These are phyloP conservation scores for Perdita meconis DNA, from an alignment of 2,888 invertebrate species.

Conservation along the genomic window DNA sequence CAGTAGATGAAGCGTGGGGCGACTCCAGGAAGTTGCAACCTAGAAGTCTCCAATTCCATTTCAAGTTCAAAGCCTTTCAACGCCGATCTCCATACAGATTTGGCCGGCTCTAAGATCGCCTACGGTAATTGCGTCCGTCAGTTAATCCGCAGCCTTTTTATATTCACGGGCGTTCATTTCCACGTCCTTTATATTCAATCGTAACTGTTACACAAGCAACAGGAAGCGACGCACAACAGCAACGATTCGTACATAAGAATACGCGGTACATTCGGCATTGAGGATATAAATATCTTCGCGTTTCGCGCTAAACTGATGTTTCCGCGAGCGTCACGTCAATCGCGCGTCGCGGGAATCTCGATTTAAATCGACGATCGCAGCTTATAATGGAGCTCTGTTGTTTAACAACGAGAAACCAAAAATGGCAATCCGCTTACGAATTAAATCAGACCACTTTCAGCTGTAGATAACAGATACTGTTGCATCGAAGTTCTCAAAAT, in stretches of 20 bases:
- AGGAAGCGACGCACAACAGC: slow-evolving; percentile 43
- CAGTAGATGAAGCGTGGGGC: too few species aligned
- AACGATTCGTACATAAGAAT: slow-evolving; percentile 40
- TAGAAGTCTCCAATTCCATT: too few species aligned
- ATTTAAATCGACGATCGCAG: neutral
- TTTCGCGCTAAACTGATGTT: slow-evolving; percentile 19
- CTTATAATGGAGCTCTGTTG: neutral
- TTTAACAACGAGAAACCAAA: too few species aligned
- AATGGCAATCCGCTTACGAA: too few species aligned
- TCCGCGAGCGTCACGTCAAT: slow-evolving; percentile 36
- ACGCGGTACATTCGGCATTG: slow-evolving; percentile 39
- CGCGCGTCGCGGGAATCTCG: neutral
- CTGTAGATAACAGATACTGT: too few species aligned
- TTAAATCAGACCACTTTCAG: too few species aligned
- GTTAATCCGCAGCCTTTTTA: slow-evolving; percentile 11
- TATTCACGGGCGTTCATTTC: slow-evolving; percentile 30
- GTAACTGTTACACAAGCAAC: slow-evolving; percentile 54
- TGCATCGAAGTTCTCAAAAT: neutral
- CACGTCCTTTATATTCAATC: slow-evolving; percentile 30
- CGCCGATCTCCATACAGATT: too few species aligned
- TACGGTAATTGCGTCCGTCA: neutral
- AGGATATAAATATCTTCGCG: slow-evolving; percentile 38
- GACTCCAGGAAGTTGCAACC: too few species aligned
- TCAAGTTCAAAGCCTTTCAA: too few species aligned
- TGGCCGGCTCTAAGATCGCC: neutral